Evolutionary conservation across 2,113 vertebrate species (phyloP), one percentile per base, ranked within the genome.

Genomic region (Phainopepla nitens): DNA sequence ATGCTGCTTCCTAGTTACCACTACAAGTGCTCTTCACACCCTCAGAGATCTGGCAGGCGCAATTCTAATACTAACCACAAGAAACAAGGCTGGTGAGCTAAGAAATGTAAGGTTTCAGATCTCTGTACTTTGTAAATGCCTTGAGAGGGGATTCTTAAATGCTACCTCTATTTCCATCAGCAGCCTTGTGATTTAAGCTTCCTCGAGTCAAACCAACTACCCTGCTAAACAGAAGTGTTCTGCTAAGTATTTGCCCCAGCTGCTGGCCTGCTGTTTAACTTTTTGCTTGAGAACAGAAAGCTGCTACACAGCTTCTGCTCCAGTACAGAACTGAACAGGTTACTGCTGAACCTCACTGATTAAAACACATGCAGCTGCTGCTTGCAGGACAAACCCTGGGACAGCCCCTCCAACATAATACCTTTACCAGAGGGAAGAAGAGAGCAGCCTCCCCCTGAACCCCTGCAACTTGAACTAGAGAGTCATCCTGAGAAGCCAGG

Each of bases 1-100:
- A 31, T 1, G 0, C 4, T 8, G 1, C 50, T 61, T 81, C 62
- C 80, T 35, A 44, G 22, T 23, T 31, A 90, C 68, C 10, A 4
- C 23, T 87, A 3, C 11, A 64, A 76, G 20, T 31, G 10, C 15
- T 15, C 47, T 64, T 53, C 49, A 47, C 13, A 41, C 13, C 19
- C 41, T 76, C 35, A 60, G 47, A 87, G 56, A 60, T 50, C 50
- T 70, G 45, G 31, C 64, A 89, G 47, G 27, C 36, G 73, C 47
- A 47, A 9, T 47, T 73, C 51, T 39, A 60, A n/a, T 12, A 71
- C 28, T 27, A 79, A 17, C 27, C 51, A 71, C n/a, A 56, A 77
- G 57, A n/a, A 56, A 68, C 10, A 91, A 94, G 41, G 24, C 45
- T 41, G 71, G 24, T 2, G 9, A 64, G 21, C 8, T 62, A 88